phyloP scores from a whole-genome alignment of 2,797 vertebrate genomes.

The Schizopygopsis pylzovi region DNA sequence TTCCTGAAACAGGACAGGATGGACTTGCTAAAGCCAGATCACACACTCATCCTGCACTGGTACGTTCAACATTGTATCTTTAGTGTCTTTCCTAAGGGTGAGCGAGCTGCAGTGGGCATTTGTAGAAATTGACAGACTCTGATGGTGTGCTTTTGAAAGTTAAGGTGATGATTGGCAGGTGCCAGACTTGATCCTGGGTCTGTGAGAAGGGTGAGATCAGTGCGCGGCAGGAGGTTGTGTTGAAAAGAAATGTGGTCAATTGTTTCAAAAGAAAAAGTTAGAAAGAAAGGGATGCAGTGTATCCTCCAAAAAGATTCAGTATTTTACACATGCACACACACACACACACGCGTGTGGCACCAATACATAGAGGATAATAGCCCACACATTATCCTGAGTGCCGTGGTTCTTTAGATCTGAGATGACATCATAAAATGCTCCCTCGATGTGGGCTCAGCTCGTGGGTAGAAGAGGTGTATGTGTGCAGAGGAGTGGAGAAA shows the following conservation, averaged over 20 bases:
- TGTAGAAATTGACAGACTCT: constrained; percentile 3
- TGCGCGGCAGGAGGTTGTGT: constrained; percentile 5
- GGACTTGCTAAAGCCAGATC: neutral
- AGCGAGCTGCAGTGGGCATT: neutral
- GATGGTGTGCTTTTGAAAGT: constrained; percentile 26
- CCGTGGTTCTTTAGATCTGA: constrained; percentile 69
- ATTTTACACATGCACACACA: constrained; percentile 1
- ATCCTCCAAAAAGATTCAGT: constrained; percentile 27
- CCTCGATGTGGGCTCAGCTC: constrained; percentile 69
- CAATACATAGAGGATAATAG: constrained; percentile 40
- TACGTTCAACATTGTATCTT: constrained; percentile 8
- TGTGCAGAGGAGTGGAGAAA: constrained; percentile 49
- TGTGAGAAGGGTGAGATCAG: constrained; percentile 29
- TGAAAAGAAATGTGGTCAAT: constrained; percentile 26
- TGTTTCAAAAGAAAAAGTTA: constrained; percentile 34
- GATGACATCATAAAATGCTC: constrained; percentile 80
- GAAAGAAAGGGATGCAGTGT: constrained; percentile 29
- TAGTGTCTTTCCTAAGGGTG: neutral
- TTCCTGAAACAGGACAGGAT: constrained; percentile 9
- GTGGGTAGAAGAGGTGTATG: constrained; percentile 67
- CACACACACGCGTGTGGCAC: neutral
- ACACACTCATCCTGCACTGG: neutral
- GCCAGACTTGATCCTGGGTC: constrained; percentile 33
- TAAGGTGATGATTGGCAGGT: constrained; percentile 45
- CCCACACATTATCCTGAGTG: constrained; percentile 74